A percentile compares a stretch with the other conserved stretches of the same genome.
phyloP scores from a whole-genome alignment of 1,140 invertebrate genomes.

The Sitodiplosis mosellana region DNA sequence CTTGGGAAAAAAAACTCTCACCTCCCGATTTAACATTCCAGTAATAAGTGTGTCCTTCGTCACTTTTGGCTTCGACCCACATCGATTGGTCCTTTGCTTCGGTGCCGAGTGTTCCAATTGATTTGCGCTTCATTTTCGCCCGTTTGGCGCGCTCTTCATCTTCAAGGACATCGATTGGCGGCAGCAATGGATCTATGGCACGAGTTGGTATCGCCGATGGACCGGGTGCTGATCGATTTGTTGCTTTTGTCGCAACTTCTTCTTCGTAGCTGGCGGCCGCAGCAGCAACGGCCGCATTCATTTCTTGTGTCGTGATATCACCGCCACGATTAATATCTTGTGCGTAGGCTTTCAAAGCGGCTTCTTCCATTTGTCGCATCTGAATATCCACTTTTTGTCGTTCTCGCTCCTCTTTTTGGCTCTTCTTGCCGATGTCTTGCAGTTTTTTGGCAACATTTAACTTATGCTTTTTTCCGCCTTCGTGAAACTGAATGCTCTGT shows the following conservation, averaged over 20 bases:
- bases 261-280: slow-evolving; percentile 1
- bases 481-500: slow-evolving; percentile 92
- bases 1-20: slow-evolving; percentile 5
- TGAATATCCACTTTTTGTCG: slow-evolving; percentile 58
- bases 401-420: slow-evolving; percentile 56
- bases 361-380: slow-evolving; percentile 76
- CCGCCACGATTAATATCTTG: slow-evolving; percentile 35
- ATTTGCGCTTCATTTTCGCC: slow-evolving; percentile 18
- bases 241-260: not conserved
- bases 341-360: slow-evolving; percentile 63
- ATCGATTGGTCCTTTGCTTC: slow-evolving; percentile 17
- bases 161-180: slow-evolving; percentile 17
- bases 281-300: slow-evolving; percentile 10
- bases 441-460: slow-evolving; percentile 80
- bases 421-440: slow-evolving; percentile 68
- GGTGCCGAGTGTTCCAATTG: slow-evolving; percentile 24
- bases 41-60: slow-evolving; percentile 56
- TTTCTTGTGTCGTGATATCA: slow-evolving; percentile 46
- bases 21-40: slow-evolving; percentile 61
- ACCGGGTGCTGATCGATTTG: slow-evolving; percentile 3
- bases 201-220: slow-evolving; percentile 1
- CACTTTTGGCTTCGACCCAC: slow-evolving; percentile 51
- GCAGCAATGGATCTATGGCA: slow-evolving; percentile 17
- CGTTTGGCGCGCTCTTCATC: slow-evolving; percentile 22
- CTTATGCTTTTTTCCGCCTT: slow-evolving; percentile 83